These are phyloP conservation scores for Oplegnathus fasciatus DNA, from an alignment of 2,113 vertebrate genomes.

Conservation along the genomic window DNA sequence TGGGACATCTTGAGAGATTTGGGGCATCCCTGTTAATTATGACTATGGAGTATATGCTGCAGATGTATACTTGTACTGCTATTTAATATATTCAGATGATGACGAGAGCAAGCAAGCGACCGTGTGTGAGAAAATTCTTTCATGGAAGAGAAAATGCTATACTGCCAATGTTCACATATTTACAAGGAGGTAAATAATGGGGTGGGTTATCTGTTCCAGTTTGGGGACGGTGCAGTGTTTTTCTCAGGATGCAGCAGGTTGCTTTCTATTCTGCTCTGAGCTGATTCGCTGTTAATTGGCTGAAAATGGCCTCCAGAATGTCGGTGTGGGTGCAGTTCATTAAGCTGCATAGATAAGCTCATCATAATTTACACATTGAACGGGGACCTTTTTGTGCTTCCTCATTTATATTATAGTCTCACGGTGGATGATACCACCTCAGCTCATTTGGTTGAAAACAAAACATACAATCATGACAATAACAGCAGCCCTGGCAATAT, in stretches of 20 bases:
- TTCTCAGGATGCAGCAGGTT: slow-evolving; percentile 56
- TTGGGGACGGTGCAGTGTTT: slow-evolving; percentile 31
- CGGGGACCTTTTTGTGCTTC: slow-evolving; percentile 40
- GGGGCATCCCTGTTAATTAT: slow-evolving; percentile 4
- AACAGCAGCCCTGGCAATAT: slow-evolving; percentile 45
- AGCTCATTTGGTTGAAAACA: slow-evolving; percentile 73
- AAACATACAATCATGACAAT: slow-evolving; percentile 59
- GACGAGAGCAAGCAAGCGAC: not conserved
- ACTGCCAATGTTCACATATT: slow-evolving; percentile 33
- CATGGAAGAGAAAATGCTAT: slow-evolving; percentile 23
- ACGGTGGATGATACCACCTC: slow-evolving; percentile 54
- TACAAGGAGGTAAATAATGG: slow-evolving; percentile 57
- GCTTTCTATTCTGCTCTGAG: slow-evolving; percentile 66
- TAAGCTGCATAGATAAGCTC: slow-evolving; percentile 71
- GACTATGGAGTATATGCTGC: not conserved
- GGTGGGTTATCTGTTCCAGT: slow-evolving; percentile 50
- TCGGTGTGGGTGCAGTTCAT: slow-evolving; percentile 64
- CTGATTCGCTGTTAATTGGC: slow-evolving; percentile 71
- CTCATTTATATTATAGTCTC: slow-evolving; percentile 66
- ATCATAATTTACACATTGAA: slow-evolving; percentile 68
- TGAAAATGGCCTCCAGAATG: slow-evolving; percentile 68
- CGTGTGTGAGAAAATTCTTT: slow-evolving; percentile 15
- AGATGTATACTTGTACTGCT: not conserved
- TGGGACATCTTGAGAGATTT: slow-evolving; percentile 22
- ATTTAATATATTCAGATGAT: slow-evolving; percentile 11